Conservation (phyloP, 2,797 vertebrate genomes). For the Botia kubotai region DNA sequence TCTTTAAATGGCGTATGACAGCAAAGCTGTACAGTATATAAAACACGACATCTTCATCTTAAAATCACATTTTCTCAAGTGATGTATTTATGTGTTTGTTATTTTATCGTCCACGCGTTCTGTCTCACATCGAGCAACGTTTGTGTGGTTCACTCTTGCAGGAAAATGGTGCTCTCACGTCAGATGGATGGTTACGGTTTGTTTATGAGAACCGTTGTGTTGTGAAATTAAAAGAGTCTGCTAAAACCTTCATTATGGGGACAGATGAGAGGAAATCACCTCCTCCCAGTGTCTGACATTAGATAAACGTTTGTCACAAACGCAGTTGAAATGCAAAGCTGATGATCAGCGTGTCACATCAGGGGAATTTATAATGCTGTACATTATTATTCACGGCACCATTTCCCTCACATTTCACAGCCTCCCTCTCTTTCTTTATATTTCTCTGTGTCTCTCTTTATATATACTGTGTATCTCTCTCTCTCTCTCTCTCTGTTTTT, state of each 20-base stretch:
- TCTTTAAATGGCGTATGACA: not conserved
- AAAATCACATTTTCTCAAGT: not conserved
- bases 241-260: conserved; percentile 10
- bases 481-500: too few relatives aligned
- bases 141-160: not conserved
- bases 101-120: not conserved
- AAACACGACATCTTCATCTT: not conserved
- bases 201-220: conserved; percentile 67
- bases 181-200: conserved; percentile 60
- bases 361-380: conserved; percentile 14
- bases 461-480: too few relatives aligned
- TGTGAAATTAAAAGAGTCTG: conserved; percentile 63
- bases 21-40: not conserved
- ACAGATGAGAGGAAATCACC: conserved; percentile 20
- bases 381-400: conserved; percentile 7
- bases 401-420: conserved; percentile 1
- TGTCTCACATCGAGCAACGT: not conserved
- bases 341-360: conserved; percentile 6
- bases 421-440: not conserved
- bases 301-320: conserved; percentile 36
- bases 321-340: conserved; percentile 15
- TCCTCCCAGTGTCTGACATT: conserved; percentile 9
- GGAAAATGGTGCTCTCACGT: conserved; percentile 44
- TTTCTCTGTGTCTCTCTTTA: not conserved
- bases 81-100: not conserved